A percentile compares a stretch with the other conserved stretches of the same genome.
phyloP scores from a whole-genome alignment of 2,113 vertebrate species.

The Tupaia tana region DNA sequence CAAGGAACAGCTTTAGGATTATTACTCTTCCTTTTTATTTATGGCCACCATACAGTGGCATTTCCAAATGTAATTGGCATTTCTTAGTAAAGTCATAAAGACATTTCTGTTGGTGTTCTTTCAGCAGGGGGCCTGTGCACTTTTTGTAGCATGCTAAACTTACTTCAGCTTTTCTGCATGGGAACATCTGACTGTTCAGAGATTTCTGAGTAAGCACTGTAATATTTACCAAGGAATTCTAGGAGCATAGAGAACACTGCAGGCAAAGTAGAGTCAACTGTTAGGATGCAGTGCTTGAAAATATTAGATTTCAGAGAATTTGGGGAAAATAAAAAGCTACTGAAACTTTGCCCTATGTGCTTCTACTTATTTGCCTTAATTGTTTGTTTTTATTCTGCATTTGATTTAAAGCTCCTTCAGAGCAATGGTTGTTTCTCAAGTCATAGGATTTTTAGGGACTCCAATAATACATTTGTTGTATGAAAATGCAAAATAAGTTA shows the following conservation, averaged over 20 bases:
- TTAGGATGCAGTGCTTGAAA: neutral
- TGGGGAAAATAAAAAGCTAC: neutral
- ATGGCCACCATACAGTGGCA: neutral
- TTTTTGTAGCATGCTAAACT: neutral
- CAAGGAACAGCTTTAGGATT: neutral
- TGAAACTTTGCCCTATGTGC: neutral
- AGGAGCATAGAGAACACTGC: neutral
- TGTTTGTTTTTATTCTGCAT: neutral
- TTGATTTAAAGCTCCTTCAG: neutral
- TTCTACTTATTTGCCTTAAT: neutral
- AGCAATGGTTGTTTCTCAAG: neutral
- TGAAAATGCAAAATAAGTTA: neutral
- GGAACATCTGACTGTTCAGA: neutral
- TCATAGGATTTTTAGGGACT: neutral
- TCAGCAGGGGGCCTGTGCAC: neutral
- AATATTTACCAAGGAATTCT: conserved; percentile 37
- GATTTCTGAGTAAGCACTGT: conserved; percentile 3
- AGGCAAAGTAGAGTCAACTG: neutral
- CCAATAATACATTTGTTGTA: neutral
- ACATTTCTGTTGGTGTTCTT: neutral
- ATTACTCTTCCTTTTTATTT: neutral
- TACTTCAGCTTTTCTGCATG: neutral
- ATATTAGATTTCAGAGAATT: neutral
- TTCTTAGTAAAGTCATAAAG: conserved; percentile 5
- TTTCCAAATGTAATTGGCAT: neutral